phyloP scores from a whole-genome alignment of 2,797 vertebrate species.

The Triplophysa yarkandensis region DNA sequence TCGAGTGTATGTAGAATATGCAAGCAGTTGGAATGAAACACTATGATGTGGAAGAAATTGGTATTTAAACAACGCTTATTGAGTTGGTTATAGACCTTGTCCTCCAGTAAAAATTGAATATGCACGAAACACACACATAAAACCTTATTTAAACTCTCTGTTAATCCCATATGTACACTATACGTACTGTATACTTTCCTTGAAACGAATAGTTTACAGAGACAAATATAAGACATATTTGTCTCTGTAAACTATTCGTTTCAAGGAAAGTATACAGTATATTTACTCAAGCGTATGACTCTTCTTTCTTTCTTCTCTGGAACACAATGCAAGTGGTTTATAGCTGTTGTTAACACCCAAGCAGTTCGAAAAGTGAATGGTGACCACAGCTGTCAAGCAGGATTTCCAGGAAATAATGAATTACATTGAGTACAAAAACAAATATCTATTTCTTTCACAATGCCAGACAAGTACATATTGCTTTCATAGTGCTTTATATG shows the following conservation, averaged over 20 bases:
- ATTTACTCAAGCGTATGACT: neutral
- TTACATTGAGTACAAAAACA: neutral
- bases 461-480: no score
- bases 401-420: neutral
- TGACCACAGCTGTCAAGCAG: neutral
- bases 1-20: no score
- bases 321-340: slow-evolving; percentile 22
- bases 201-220: neutral
- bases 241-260: neutral
- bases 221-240: no score
- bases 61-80: no score
- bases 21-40: no score
- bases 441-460: neutral
- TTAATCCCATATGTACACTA: no score
- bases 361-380: neutral
- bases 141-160: no score
- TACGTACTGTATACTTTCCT: no score
- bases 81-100: no score
- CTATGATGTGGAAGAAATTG: no score
- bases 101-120: no score
- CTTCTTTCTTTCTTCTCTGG: neutral
- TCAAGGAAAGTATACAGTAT: neutral
- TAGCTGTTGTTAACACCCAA: neutral
- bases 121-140: no score
- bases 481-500: neutral